These are phyloP conservation scores for Ctenomys sociabilis DNA, from an alignment of 2,113 vertebrate genomes.

Conservation along the genomic window DNA sequence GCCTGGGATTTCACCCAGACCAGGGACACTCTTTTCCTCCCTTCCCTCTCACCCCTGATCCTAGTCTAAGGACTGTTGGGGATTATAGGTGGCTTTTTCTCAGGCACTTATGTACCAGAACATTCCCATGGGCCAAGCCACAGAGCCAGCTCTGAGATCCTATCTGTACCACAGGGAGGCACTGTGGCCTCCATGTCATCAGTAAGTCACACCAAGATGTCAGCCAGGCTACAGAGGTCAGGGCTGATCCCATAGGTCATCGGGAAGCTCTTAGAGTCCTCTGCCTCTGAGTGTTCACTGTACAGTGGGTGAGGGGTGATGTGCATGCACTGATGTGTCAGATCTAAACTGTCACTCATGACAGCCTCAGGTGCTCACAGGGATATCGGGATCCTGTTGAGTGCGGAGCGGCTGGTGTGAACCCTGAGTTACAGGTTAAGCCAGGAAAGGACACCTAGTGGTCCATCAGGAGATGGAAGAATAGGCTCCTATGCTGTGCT, in stretches of 20 bases:
- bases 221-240: no score
- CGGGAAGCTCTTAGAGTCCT: background rate
- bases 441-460: background rate
- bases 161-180: background rate
- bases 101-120: no score
- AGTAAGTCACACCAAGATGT: background rate
- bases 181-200: background rate
- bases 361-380: background rate
- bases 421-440: background rate
- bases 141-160: background rate
- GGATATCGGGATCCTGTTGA: background rate
- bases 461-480: background rate
- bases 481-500: no score
- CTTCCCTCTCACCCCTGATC: background rate
- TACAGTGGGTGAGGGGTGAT: background rate
- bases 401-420: background rate
- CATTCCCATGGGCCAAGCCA: background rate
- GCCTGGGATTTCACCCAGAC: background rate
- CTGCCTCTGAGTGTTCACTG: background rate
- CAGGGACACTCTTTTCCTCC: background rate
- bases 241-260: background rate
- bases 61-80: background rate
- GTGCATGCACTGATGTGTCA: background rate
- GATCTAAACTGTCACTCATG: background rate
- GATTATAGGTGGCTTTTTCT: no score